phyloP scores from a whole-genome alignment of 1,140 invertebrate species.

The Macrosteles quadrilineatus region DNA sequence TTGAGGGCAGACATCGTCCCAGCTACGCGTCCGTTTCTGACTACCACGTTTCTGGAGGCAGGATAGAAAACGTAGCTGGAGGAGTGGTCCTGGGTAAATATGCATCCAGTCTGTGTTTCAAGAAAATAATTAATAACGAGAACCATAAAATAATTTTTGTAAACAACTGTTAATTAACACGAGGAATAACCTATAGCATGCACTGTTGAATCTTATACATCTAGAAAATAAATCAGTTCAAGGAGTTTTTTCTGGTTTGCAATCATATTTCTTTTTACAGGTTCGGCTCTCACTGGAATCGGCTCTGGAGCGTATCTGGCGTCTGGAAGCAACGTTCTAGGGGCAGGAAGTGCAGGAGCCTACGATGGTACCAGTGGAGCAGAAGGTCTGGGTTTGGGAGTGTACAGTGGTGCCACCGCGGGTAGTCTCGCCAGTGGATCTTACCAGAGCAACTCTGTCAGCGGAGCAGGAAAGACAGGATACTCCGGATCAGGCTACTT shows the following conservation, averaged over 20 bases:
- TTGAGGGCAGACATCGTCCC: constrained; percentile 41
- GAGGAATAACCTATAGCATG: too few relatives aligned
- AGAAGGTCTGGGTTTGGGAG: constrained; percentile 19
- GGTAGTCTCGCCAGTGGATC: neutral
- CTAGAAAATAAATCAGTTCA: too few relatives aligned
- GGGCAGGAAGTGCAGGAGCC: constrained; percentile 4
- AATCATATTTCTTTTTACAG: constrained; percentile 21
- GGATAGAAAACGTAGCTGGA: constrained; percentile 40
- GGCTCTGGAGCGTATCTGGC: neutral
- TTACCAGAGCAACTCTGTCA: neutral
- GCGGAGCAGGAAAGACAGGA: too few relatives aligned
- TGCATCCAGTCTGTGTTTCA: neutral
- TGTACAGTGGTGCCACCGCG: neutral
- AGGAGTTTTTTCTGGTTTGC: too few relatives aligned
- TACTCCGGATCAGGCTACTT: neutral
- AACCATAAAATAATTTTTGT: too few relatives aligned
- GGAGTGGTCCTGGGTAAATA: constrained; percentile 42
- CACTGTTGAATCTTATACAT: too few relatives aligned
- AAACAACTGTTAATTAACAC: too few relatives aligned
- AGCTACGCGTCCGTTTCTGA: constrained; percentile 43
- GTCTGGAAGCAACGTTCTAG: constrained; percentile 15
- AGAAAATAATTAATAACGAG: neutral
- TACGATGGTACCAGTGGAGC: neutral
- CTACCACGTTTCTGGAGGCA: constrained; percentile 43
- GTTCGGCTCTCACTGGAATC: constrained; percentile 3